phyloP scores from a whole-genome alignment of 2,113 vertebrate genomes.

The Ctenodactylus gundi region DNA sequence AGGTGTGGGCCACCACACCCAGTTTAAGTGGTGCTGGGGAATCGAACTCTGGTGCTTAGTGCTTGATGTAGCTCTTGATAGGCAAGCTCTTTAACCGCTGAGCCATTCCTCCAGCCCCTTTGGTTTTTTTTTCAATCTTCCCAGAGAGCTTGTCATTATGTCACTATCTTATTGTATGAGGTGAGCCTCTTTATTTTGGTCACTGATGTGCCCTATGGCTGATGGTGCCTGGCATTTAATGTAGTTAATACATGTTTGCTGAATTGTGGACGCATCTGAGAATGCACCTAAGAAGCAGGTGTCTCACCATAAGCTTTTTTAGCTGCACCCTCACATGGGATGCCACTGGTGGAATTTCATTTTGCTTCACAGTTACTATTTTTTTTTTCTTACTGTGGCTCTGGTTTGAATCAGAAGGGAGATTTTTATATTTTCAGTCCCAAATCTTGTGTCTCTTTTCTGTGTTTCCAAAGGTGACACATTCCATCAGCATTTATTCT shows the following conservation, averaged over 20 bases:
- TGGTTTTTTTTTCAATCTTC: background rate
- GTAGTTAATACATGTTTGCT: background rate
- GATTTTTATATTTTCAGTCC: background rate
- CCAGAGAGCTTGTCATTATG: background rate
- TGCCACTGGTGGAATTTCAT: background rate
- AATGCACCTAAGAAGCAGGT: too few species aligned
- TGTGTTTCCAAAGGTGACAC: background rate
- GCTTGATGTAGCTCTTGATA: too few species aligned
- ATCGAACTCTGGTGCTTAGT: too few species aligned
- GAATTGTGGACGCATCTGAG: background rate
- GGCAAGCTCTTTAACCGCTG: too few species aligned
- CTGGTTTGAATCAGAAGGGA: background rate
- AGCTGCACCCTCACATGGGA: background rate
- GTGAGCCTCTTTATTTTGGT: background rate
- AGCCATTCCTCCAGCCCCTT: background rate
- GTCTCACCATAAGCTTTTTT: background rate
- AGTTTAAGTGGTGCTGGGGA: too few species aligned
- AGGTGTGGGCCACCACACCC: too few species aligned
- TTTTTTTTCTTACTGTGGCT: background rate
- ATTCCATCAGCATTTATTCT: background rate
- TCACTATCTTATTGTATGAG: background rate
- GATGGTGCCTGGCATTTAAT: background rate
- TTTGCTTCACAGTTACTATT: background rate
- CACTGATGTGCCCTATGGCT: background rate
- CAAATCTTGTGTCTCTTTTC: background rate